Base-by-base conservation (phyloP, 37 sponge, comb jelly and placozoan species). In the Amphimedon queenslandica region DNA sequence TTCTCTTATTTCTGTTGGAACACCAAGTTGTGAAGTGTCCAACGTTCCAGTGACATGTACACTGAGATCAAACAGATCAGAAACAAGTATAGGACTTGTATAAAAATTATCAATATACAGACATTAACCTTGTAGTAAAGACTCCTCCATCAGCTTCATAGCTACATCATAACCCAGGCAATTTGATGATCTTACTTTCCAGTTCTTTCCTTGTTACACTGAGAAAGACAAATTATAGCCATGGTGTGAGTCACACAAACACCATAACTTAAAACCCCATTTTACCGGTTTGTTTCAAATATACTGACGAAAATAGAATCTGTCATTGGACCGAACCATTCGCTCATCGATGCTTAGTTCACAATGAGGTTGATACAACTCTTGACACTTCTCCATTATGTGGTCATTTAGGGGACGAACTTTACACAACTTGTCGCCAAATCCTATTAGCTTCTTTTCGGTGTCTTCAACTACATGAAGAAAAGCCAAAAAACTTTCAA, bases 191-290 rank as follows among this genome's bases (percentile, higher is more conserved):
- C 1, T 40, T 4, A 5, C 40, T 36, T 58, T 51, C 33, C 66
- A 42, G 3, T 55, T 21, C n/a, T 55, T 80, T 67, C 83, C 83
- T 69, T 57, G 42, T 30, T 82, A 82, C 43, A 84, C 37, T 33
- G 61, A 47, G 47, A 84, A 77, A 32, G 70, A 56, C 3, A 55
- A 37, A 1, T 73, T 77, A 72, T 77, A 84, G 42, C 73, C 74
- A 72, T 41, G 30, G 1, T 5, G 21, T 29, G 70, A 34, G 58
- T 66, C 74, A 8, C 57, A 35, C 42, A 70, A 53, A 6, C 36
- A 67, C 77, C 77, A 84, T 33, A 66, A 33, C 51, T 84, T 84
- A 53, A 77, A 77, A 34, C 84, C 84, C 77, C 77, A 84, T 25
- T 77, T 77, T 2, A 57, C 42, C 3, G 84, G 84, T 34, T 84